Evolutionary conservation across 2,113 vertebrate genomes (phyloP).

Genomic region (Poeciliopsis occidentalis): DNA sequence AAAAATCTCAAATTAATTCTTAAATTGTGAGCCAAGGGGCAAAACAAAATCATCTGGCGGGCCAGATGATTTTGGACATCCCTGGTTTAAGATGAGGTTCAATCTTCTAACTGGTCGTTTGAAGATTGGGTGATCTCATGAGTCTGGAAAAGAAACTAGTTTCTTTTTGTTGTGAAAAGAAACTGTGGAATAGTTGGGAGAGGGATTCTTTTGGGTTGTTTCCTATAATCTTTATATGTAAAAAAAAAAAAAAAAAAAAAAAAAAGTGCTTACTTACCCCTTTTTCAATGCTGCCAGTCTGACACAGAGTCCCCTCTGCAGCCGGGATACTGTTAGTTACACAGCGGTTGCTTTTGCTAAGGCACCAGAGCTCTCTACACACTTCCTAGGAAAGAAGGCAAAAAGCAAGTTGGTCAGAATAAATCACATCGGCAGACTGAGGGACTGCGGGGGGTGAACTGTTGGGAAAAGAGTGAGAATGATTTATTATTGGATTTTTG

Average conservation of each 20-base stretch:
- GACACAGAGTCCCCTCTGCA: conserved; percentile 95
- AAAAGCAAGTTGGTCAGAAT: conserved; percentile 96
- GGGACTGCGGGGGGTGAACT: background rate
- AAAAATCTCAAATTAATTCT: too few relatives aligned
- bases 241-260: background rate
- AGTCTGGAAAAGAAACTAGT: too few relatives aligned
- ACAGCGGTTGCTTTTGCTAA: conserved; percentile 99
- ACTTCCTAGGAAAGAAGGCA: conserved; percentile 99
- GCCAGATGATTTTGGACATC: too few relatives aligned
- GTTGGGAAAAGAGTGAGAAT: conserved; percentile 20
- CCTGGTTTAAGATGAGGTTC: background rate
- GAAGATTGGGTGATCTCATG: too few relatives aligned
- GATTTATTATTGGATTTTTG: conserved; percentile 45
- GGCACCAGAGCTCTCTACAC: conserved; percentile 99
- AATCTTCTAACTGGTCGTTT: too few relatives aligned
- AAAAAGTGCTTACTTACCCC: conserved; percentile 85
- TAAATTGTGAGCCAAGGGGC: too few relatives aligned
- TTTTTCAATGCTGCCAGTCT: conserved; percentile 95
- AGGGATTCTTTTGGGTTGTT: background rate
- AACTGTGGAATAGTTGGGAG: background rate
- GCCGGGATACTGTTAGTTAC: conserved; percentile 99
- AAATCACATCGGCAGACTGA: conserved; percentile 47
- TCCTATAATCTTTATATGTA: background rate
- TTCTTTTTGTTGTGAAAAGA: background rate
- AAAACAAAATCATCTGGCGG: too few relatives aligned